phyloP scores from a whole-genome alignment of 2,113 vertebrate genomes.

The Anarrhichthys ocellatus region DNA sequence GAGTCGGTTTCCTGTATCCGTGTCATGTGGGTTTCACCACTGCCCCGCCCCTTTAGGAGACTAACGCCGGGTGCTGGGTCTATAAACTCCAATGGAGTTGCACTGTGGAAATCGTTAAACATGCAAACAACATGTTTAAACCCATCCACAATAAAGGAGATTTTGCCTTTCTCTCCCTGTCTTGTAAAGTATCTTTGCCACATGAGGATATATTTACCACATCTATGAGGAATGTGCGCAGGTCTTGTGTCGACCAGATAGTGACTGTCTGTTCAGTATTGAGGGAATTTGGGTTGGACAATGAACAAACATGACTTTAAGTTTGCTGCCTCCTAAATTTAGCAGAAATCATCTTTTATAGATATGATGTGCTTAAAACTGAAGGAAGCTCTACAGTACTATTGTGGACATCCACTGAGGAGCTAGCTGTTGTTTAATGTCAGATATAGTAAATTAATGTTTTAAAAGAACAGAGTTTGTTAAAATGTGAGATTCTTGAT shows the following conservation, averaged over 20 bases:
- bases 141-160: not conserved
- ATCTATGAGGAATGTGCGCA: not conserved
- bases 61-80: too few relatives aligned
- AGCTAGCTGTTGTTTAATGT: not conserved
- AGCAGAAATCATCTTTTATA: not conserved
- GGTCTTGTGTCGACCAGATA: not conserved
- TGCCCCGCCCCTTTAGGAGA: not conserved
- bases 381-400: not conserved
- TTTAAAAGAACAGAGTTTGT: not conserved
- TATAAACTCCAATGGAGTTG: too few relatives aligned
- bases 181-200: not conserved
- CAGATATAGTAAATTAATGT: conserved; percentile 10
- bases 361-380: not conserved
- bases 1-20: not conserved
- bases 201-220: not conserved
- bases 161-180: not conserved
- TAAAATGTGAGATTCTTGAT: not conserved
- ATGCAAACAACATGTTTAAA: not conserved
- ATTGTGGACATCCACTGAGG: not conserved
- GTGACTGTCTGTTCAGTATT: not conserved
- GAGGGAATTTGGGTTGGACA: not conserved
- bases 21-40: not conserved
- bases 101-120: not conserved
- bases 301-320: not conserved
- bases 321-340: not conserved